phyloP scores from a whole-genome alignment of 2,888 invertebrate species.

The Eupithecia pulchellata region DNA sequence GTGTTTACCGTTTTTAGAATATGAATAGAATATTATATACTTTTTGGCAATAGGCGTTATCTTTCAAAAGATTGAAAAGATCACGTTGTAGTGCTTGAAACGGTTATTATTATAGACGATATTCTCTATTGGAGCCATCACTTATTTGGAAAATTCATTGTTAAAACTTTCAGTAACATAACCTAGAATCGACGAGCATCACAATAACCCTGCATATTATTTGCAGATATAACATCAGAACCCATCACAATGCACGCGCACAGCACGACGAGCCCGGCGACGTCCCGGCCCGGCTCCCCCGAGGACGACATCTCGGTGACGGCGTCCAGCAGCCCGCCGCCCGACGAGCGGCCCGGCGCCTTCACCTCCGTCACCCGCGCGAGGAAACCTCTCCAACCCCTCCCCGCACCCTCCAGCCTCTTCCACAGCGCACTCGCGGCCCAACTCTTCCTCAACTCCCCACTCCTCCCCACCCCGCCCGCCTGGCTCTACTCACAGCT shows the following conservation, averaged over 20 bases:
- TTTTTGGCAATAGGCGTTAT: neutral
- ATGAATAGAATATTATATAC: too few species aligned
- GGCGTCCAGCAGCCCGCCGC: conserved; percentile 83
- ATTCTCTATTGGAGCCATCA: too few species aligned
- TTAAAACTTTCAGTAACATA: too few species aligned
- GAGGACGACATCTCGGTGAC: conserved; percentile 88
- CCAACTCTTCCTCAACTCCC: conserved; percentile 90
- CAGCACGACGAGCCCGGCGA: conserved; percentile 89
- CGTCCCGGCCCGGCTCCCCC: conserved; percentile 85
- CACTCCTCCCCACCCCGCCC: conserved; percentile 90
- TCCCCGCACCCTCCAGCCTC: conserved; percentile 77
- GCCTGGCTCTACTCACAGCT: conserved; percentile 92
- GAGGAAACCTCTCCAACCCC: conserved; percentile 77
- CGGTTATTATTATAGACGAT: neutral
- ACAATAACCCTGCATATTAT: conserved; percentile 21
- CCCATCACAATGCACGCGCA: conserved; percentile 86
- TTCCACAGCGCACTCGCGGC: conserved; percentile 86
- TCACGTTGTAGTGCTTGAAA: too few species aligned
- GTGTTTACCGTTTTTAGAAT: too few species aligned
- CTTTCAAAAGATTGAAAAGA: too few species aligned
- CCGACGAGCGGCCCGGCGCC: conserved; percentile 83
- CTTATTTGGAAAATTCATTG: too few species aligned
- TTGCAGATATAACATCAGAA: conserved; percentile 73
- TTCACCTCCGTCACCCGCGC: conserved; percentile 81
- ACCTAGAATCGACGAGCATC: too few species aligned